phyloP scores from a whole-genome alignment of 2,113 vertebrate genomes.

The Columba janthina region DNA sequence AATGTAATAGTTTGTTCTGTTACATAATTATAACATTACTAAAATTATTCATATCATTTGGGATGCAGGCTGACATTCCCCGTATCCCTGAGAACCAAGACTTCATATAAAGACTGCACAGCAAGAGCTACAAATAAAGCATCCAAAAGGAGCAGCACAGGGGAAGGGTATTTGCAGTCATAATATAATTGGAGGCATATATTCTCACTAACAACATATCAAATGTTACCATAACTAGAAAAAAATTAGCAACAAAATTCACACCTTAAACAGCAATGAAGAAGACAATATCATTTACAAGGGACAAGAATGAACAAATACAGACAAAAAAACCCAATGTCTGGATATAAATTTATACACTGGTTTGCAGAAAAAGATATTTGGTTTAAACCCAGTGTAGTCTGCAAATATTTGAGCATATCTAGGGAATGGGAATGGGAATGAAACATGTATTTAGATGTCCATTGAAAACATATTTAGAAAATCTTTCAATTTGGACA shows the following conservation, averaged over 20 bases:
- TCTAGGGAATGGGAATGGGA: not conserved
- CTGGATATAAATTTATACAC: not conserved
- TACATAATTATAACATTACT: not conserved
- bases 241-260: not conserved
- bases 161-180: not conserved
- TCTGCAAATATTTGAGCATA: not conserved
- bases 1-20: not conserved
- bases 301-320: not conserved
- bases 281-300: not conserved
- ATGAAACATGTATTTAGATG: not conserved
- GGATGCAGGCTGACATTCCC: not conserved
- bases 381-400: not conserved
- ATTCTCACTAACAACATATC: not conserved
- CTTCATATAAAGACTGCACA: not conserved
- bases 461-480: not conserved
- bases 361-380: not conserved
- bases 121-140: not conserved
- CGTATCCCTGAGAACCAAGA: not conserved
- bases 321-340: not conserved
- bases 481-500: not conserved
- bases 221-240: not conserved
- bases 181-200: accelerated
- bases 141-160: accelerated
- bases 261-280: accelerated
- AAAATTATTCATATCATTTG: not conserved